A percentile compares a stretch with the other conserved stretches of the same genome.
phyloP scores from a whole-genome alignment of 1,140 invertebrate genomes.

The Lordiphosa collinella region DNA sequence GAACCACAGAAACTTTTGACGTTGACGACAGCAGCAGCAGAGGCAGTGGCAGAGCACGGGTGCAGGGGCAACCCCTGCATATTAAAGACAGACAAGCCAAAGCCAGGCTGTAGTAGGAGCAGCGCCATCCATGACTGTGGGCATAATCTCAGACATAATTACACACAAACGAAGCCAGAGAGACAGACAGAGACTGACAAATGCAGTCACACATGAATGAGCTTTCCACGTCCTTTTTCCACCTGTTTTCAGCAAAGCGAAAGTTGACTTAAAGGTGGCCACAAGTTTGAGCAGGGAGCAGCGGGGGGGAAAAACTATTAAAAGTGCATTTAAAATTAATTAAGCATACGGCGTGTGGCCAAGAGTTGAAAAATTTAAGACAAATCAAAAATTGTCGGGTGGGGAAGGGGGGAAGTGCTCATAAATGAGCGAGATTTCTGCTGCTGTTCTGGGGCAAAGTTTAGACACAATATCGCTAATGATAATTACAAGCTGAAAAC shows the following conservation, averaged over 20 bases:
- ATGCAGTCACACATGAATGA: conserved; percentile 66
- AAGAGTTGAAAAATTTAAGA: conserved; percentile 8
- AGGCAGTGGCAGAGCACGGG: background rate
- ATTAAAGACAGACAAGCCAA: conserved; percentile 51
- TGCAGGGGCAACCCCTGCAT: conserved; percentile 19
- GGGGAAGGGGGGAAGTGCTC: conserved; percentile 6
- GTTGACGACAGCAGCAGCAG: conserved; percentile 31
- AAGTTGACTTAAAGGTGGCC: conserved; percentile 55
- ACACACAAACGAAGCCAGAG: conserved; percentile 42
- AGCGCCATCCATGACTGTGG: conserved; percentile 56
- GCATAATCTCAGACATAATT: conserved; percentile 78
- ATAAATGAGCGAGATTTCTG: conserved; percentile 24
- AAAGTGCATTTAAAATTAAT: conserved; percentile 78
- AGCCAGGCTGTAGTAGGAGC: conserved; percentile 13
- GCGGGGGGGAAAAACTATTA: conserved; percentile 49
- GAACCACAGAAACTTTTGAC: conserved; percentile 69
- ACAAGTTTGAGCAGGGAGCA: conserved; percentile 1
- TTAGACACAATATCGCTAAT: conserved; percentile 78
- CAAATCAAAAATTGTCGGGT: conserved; percentile 5
- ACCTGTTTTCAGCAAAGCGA: conserved; percentile 27
- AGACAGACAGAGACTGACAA: conserved; percentile 45
- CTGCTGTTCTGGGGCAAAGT: conserved; percentile 32
- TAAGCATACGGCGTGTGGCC: conserved; percentile 62
- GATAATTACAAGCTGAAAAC: conserved; percentile 76
- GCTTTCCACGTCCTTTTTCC: conserved; percentile 7